Conservation (phyloP, 1,140 invertebrate genomes). For the Samia ricini region DNA sequence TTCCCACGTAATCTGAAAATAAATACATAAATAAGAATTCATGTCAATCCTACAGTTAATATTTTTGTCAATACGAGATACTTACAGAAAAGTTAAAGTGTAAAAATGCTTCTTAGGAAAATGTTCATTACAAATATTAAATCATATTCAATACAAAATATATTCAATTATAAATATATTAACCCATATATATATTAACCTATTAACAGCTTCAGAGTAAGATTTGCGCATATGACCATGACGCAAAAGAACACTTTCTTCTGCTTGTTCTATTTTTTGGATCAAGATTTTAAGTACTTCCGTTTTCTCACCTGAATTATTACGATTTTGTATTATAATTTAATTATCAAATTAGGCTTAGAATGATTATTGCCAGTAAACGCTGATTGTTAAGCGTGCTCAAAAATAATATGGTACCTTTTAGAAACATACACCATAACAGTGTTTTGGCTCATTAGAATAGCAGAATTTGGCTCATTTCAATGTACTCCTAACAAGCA, state of each 20-base stretch:
- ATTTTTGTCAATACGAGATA: not conserved
- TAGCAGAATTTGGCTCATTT: too few relatives aligned
- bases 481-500: too few relatives aligned
- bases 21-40: not conserved
- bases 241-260: conserved; percentile 42
- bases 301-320: conserved; percentile 45
- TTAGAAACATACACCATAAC: too few relatives aligned
- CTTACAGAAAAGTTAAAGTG: not conserved
- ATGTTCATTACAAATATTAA: not conserved
- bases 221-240: conserved; percentile 56
- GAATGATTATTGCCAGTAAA: too few relatives aligned
- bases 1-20: conserved; percentile 44
- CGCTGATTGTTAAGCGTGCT: too few relatives aligned
- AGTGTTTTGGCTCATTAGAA: too few relatives aligned
- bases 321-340: not conserved
- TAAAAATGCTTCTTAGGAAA: not conserved
- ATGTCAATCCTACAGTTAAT: not conserved
- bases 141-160: not conserved
- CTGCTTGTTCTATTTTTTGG: conserved; percentile 40
- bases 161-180: not conserved
- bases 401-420: too few relatives aligned
- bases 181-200: conserved; percentile 29
- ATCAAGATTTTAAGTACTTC: conserved; percentile 45
- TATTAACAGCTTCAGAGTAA: conserved; percentile 43
- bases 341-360: not conserved